phyloP scores from a whole-genome alignment of 2,113 vertebrate genomes.

The Nothoprocta pentlandii region DNA sequence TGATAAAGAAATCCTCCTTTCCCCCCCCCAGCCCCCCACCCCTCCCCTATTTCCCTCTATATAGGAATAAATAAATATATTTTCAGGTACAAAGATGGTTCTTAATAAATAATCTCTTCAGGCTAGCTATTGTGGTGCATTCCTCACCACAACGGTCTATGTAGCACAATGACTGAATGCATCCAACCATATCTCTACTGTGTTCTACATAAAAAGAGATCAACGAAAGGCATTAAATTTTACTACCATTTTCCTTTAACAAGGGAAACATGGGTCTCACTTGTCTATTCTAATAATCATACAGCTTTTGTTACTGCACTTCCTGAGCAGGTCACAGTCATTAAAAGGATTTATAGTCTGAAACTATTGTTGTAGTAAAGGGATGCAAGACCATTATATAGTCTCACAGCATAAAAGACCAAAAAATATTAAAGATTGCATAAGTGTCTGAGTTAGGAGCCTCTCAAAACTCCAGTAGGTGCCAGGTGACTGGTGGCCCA shows the following conservation, averaged over 20 bases:
- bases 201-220: accelerated
- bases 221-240: background rate
- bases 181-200: background rate
- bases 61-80: background rate
- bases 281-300: background rate
- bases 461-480: background rate
- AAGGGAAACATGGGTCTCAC: background rate
- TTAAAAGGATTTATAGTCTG: background rate
- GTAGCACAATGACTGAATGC: background rate
- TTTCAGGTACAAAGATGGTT: background rate
- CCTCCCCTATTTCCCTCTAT: background rate
- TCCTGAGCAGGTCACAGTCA: background rate
- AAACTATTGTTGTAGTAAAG: background rate
- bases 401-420: too few species aligned
- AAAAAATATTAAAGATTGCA: background rate
- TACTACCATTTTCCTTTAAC: background rate
- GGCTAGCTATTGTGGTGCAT: background rate
- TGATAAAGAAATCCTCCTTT: background rate
- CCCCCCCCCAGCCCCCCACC: too few species aligned
- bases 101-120: background rate
- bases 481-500: accelerated
- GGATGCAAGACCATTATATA: background rate
- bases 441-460: background rate
- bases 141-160: background rate
- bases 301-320: background rate